Evolutionary conservation across 2,113 vertebrate genomes (phyloP), one percentile per base, ranked within the genome.

Genomic region (Gobio gobio): DNA sequence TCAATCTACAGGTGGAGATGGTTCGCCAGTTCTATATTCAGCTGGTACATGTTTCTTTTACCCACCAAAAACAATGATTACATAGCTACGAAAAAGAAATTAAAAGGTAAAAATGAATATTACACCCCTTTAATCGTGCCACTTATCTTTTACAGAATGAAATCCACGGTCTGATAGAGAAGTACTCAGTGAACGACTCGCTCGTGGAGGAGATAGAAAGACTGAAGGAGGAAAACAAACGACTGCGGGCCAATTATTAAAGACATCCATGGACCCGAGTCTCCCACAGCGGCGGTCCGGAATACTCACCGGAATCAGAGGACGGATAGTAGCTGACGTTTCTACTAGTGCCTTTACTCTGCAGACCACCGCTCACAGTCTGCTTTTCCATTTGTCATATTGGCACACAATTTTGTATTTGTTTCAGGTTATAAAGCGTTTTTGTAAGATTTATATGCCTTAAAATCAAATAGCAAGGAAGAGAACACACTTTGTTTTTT

Each of bases 1-100:
- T 99, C 89, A 99, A 99, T 94, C 95, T 99, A 43, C 98, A 99
- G 94, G 95, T 99, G 88, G 98, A 99, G 92, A 99, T 99, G 97
- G 96, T 99, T 84, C 97, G 97, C 56, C 98, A 99, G 90, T 99
- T 99, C 91, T 98, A 98, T 91, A 94, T 98, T 91, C 97, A 99
- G 87, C 87, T 98, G 97, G 98, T 99, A 43, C 1, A 4, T 40
- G 47, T 59, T 29, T 63, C 47, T 85, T 49, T 49, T 49, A 33
- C 16, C 24, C 16, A 40, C 4, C 29, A 68, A 70, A 40, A 10
- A 18, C n/a, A 47, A 47, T 74, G 47, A 16, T 24, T n/a, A 47
- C 18, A 2, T 47, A 18, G 9, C 18, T 36, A 20, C 0, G 24
- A 73, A 72, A 40, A 47, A 7, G 0, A 2, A 20, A 7, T 56